Evolutionary conservation across 2,888 invertebrate genomes (phyloP).

Genomic region (Nomada flava): DNA sequence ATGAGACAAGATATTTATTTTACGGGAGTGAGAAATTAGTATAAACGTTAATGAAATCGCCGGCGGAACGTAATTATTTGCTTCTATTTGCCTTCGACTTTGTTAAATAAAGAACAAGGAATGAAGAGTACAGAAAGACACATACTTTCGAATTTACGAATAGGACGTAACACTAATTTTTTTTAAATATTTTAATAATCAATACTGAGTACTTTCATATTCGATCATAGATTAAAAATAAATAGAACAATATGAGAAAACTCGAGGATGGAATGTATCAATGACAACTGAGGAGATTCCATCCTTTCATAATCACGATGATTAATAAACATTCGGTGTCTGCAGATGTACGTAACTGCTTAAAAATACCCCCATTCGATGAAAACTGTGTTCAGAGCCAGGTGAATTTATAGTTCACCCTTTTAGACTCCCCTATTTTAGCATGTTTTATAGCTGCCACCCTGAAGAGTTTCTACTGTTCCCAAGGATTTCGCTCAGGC

Average conservation of each 20-base stretch:
- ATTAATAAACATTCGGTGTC: constrained; percentile 1
- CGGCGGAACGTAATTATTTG: too few relatives aligned
- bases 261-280: not conserved
- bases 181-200: not conserved
- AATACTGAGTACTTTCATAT: not conserved
- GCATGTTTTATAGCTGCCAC: not conserved
- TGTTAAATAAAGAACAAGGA: too few relatives aligned
- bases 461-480: not conserved
- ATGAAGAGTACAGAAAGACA: too few relatives aligned
- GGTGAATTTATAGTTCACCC: not conserved
- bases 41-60: too few relatives aligned
- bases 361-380: constrained; percentile 3
- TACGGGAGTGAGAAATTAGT: too few relatives aligned
- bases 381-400: constrained; percentile 9
- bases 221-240: not conserved
- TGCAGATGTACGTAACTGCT: constrained; percentile 1
- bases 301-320: constrained; percentile 17
- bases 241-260: not conserved
- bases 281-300: constrained; percentile 22
- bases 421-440: not conserved
- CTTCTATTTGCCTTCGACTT: too few relatives aligned
- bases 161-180: not conserved
- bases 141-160: too few relatives aligned
- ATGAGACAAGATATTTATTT: too few relatives aligned
- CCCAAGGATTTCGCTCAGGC: not conserved